Evolutionary conservation across 2,113 vertebrate genomes (phyloP), one percentile per base, ranked within the genome.

Genomic region (Nannobrachium achirus): DNA sequence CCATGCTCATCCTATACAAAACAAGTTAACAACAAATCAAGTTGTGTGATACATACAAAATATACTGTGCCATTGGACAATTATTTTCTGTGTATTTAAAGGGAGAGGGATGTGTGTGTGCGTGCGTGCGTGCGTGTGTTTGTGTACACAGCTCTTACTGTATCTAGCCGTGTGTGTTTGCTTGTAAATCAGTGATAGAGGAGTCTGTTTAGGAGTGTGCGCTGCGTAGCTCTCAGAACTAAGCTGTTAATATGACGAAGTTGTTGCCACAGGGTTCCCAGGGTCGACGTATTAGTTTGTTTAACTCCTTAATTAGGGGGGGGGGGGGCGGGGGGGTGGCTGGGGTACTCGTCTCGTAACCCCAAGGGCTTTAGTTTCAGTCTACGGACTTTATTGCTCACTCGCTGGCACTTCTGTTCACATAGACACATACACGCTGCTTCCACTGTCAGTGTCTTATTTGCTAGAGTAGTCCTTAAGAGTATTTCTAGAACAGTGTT

Each of bases 281-380:
- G 46, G 11, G 55, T 56, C n/a, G 11, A 56, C 57, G 55, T 49
- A 59, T 56, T 18, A 20, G 33, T 51, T 64, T 75, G 61, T 75
- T 45, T 69, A 74, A 74, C 57, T 72, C 52, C 79, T 69, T 52
- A 75, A 78, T 81, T 64, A 73, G 57, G 51, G 70, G 44, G 20
- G 10, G 76, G 70, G 42, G 61, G 25, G 25, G 25, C 3, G 25
- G 25, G 25, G n/a, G n/a, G n/a, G n/a, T n/a, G n/a, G 25, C 1
- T 33, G 25, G 25, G 6, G 25, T 33, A 33, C 25, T 33, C 16
- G 48, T 52, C 73, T 69, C 45, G 58, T 62, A 56, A 78, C 69
- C 66, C 60, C 64, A 3, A 20, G 60, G 70, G 40, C 62, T 75
- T 66, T 62, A 56, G 41, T 76, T 80, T 64, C 41, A 65, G 53